phyloP scores from a whole-genome alignment of 2,888 invertebrate genomes.

The Bimastos eiseni region DNA sequence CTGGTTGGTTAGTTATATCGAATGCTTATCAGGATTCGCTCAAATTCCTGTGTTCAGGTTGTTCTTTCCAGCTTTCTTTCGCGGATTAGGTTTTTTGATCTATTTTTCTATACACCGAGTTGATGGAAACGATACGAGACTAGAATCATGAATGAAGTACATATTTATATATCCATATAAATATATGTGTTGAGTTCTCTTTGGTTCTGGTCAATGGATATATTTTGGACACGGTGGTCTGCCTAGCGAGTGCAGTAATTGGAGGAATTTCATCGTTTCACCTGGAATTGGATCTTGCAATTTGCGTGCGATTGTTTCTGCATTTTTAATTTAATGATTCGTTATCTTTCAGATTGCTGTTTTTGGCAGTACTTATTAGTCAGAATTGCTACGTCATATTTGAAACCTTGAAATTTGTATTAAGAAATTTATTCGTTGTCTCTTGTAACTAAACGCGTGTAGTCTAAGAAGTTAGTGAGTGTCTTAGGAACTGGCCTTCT shows the following conservation, averaged over 20 bases:
- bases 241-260: not conserved
- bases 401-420: not conserved
- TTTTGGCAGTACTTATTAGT: not conserved
- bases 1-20: not conserved
- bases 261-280: not conserved
- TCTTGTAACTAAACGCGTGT: not conserved
- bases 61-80: not conserved
- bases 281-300: not conserved
- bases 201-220: not conserved
- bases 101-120: not conserved
- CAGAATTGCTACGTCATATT: constrained; percentile 7
- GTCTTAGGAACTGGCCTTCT: not conserved
- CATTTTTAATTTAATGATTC: not conserved
- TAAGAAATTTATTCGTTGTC: not conserved
- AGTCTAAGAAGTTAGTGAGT: not conserved
- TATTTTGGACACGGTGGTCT: not conserved
- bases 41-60: constrained; percentile 6
- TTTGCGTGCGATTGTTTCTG: not conserved
- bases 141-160: not conserved
- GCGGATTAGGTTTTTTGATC: constrained; percentile 4
- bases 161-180: too few species aligned
- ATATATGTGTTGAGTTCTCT: not conserved
- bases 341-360: not conserved
- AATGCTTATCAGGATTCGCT: constrained; percentile 5
- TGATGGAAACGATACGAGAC: not conserved